phyloP scores from a whole-genome alignment of 2,888 invertebrate species.

The Omphaloscelis lunosa region DNA sequence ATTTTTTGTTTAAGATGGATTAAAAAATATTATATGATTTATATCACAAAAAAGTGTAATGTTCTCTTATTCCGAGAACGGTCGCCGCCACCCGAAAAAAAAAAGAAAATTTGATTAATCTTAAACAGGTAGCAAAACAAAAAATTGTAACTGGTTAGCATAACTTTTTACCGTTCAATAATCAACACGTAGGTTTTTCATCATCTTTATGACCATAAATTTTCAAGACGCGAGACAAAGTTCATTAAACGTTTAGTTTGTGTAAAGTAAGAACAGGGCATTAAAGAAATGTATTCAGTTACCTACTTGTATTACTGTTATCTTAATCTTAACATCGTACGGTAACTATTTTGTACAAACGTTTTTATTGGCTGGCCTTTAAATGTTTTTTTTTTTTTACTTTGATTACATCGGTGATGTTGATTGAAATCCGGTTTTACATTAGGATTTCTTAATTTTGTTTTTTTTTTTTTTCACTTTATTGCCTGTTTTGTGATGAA shows the following conservation, averaged over 20 bases:
- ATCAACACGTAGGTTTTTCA: slow-evolving; percentile 23
- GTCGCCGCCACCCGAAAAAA: not conserved
- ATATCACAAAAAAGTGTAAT: slow-evolving; percentile 4
- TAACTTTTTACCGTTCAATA: slow-evolving; percentile 11
- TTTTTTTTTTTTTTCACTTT: slow-evolving; percentile 50
- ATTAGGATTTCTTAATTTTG: slow-evolving; percentile 61
- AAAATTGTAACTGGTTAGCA: slow-evolving; percentile 1
- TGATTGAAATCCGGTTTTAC: slow-evolving; percentile 66
- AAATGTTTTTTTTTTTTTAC: slow-evolving; percentile 66
- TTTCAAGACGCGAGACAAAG: slow-evolving; percentile 39
- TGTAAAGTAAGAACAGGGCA: slow-evolving; percentile 68
- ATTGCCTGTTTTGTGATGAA: slow-evolving; percentile 40
- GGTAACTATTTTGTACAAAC: slow-evolving; percentile 76
- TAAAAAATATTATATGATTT: not conserved
- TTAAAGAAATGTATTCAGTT: slow-evolving; percentile 79
- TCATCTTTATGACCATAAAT: slow-evolving; percentile 16
- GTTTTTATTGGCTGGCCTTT: slow-evolving; percentile 74
- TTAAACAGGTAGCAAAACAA: slow-evolving; percentile 6
- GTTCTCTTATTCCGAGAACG: not conserved
- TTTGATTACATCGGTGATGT: slow-evolving; percentile 69
- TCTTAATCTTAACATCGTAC: slow-evolving; percentile 73
- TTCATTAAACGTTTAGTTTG: slow-evolving; percentile 56
- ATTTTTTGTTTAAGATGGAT: not conserved
- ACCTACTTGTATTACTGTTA: slow-evolving; percentile 77
- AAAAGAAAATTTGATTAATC: slow-evolving; percentile 3